Conservation (phyloP, 1,140 invertebrate species). For the Heliconius himera region DNA sequence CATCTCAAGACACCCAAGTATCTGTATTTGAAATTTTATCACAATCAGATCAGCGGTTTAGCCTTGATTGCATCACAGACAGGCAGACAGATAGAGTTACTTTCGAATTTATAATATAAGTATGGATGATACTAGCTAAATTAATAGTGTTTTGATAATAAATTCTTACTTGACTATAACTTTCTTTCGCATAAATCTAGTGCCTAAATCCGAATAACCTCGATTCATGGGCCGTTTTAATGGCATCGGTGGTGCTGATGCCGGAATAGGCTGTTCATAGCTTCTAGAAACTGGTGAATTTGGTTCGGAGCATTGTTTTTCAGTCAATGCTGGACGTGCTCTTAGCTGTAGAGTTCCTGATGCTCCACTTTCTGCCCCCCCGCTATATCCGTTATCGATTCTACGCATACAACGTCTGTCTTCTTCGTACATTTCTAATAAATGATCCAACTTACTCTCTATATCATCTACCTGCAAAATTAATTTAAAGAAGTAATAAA, state of each 20-base stretch:
- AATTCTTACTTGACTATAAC: slow-evolving; percentile 86
- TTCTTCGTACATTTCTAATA: slow-evolving; percentile 96
- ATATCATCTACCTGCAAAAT: slow-evolving; percentile 93
- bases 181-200: slow-evolving; percentile 89
- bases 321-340: slow-evolving; percentile 84
- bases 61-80: too few relatives aligned
- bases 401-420: slow-evolving; percentile 87
- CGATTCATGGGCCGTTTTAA: slow-evolving; percentile 85
- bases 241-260: slow-evolving; percentile 58
- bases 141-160: background rate
- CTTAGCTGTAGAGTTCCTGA: slow-evolving; percentile 50
- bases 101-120: too few relatives aligned
- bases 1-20: too few relatives aligned
- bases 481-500: background rate
- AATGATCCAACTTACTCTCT: slow-evolving; percentile 95
- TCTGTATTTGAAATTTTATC: too few relatives aligned
- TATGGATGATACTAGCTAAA: background rate
- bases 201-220: slow-evolving; percentile 90
- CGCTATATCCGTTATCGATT: slow-evolving; percentile 57
- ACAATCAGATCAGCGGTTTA: too few relatives aligned
- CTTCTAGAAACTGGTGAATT: slow-evolving; percentile 84
- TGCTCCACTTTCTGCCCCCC: slow-evolving; percentile 51
- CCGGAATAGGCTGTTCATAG: slow-evolving; percentile 59
- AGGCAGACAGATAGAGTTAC: too few relatives aligned
- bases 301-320: slow-evolving; percentile 90